Evolutionary conservation across 2,888 invertebrate species (phyloP).

Genomic region (Stramonita haemastoma): DNA sequence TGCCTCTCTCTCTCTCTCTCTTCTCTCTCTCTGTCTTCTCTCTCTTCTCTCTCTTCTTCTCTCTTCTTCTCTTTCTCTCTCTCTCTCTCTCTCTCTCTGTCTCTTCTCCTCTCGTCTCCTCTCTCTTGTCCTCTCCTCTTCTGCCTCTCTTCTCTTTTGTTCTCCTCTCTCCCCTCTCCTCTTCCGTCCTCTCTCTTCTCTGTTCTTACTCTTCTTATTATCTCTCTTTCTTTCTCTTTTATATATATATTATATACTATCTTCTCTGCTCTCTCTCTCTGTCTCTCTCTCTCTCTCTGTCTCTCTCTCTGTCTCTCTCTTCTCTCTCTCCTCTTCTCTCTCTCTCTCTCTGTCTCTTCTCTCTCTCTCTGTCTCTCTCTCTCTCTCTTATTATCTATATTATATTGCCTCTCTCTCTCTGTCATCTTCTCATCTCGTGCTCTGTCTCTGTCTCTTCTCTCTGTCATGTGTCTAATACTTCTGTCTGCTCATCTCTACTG

Average conservation of each 20-base stretch:
- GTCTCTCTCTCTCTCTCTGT: background rate
- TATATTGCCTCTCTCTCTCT: background rate
- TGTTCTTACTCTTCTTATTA: too few relatives aligned
- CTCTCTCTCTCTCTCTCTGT: too few relatives aligned
- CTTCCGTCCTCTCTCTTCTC: too few relatives aligned
- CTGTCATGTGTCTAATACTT: too few relatives aligned
- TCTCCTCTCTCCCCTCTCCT: background rate
- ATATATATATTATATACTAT: background rate
- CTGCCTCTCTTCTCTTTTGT: background rate
- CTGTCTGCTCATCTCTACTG: too few relatives aligned
- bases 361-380: background rate
- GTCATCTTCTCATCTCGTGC: too few relatives aligned
- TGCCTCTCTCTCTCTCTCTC: too few relatives aligned
- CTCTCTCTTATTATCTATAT: background rate
- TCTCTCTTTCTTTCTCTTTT: background rate
- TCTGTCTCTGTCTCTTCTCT: too few relatives aligned
- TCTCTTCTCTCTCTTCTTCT: too few relatives aligned
- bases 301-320: background rate
- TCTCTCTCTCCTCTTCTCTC: background rate
- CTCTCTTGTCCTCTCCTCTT: background rate
- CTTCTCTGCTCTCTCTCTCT: background rate
- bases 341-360: background rate
- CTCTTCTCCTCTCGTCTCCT: too few relatives aligned
- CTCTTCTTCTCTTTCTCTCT: too few relatives aligned
- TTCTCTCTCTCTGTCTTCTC: too few relatives aligned